Evolutionary conservation across 1,140 invertebrate genomes (phyloP).

Genomic region (Daktulosphaira vitifoliae): DNA sequence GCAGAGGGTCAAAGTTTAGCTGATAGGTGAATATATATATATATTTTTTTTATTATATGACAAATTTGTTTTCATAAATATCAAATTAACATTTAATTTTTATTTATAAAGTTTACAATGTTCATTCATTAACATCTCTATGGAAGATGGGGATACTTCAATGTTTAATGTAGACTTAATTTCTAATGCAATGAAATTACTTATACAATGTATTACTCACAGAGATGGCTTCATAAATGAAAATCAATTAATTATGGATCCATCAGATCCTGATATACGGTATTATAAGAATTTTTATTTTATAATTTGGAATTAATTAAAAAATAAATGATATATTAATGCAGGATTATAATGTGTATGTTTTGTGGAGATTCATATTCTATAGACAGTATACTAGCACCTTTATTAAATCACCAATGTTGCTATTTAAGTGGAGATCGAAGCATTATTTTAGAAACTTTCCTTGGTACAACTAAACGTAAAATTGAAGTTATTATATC

Average conservation of each 20-base stretch:
- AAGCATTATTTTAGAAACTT: slow-evolving; percentile 82
- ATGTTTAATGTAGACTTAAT: slow-evolving; percentile 54
- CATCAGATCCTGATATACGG: slow-evolving; percentile 78
- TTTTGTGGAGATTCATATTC: slow-evolving; percentile 93
- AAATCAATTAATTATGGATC: slow-evolving; percentile 65
- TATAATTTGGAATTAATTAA: not conserved
- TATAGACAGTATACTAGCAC: slow-evolving; percentile 79
- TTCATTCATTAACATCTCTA: slow-evolving; percentile 73
- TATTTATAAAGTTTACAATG: slow-evolving; percentile 66
- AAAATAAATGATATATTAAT: slow-evolving; percentile 38
- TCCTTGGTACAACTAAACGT: slow-evolving; percentile 77
- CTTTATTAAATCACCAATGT: slow-evolving; percentile 76
- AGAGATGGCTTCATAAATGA: slow-evolving; percentile 60
- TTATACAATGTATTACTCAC: slow-evolving; percentile 66
- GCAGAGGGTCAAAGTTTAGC: slow-evolving; percentile 85
- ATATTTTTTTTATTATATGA: too few relatives aligned
- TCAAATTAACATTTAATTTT: too few relatives aligned
- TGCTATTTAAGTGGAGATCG: slow-evolving; percentile 78
- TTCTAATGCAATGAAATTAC: slow-evolving; percentile 62
- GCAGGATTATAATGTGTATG: slow-evolving; percentile 88
- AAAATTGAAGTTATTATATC: slow-evolving; percentile 89
- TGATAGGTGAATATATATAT: slow-evolving; percentile 54
- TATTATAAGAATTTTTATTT: slow-evolving; percentile 41
- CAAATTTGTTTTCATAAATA: too few relatives aligned
- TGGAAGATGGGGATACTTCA: slow-evolving; percentile 52